Evolutionary conservation across 1,140 invertebrate species (phyloP).

Genomic region (Galleria mellonella): DNA sequence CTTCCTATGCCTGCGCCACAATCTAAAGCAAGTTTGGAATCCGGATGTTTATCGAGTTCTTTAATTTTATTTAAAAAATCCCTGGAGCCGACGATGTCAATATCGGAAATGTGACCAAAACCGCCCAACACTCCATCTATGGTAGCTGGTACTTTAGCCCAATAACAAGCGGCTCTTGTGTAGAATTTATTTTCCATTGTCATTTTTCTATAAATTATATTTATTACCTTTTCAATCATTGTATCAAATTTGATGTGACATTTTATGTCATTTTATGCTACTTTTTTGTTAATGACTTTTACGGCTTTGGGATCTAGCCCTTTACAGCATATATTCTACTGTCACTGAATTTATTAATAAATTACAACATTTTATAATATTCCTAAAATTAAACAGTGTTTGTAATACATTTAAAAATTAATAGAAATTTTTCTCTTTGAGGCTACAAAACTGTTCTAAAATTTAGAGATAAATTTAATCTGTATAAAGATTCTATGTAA

Average conservation of each 20-base stretch:
- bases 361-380: too few relatives aligned
- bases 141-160: conserved; percentile 89
- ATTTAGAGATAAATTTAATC: too few relatives aligned
- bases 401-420: too few relatives aligned
- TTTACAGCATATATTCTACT: too few relatives aligned
- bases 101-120: conserved; percentile 87
- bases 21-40: conserved; percentile 85
- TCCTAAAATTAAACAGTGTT: too few relatives aligned
- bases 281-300: too few relatives aligned
- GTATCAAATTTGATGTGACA: conserved; percentile 1
- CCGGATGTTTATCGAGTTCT: conserved; percentile 75
- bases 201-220: neutral
- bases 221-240: neutral
- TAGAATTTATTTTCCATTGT: conserved; percentile 76
- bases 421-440: too few relatives aligned
- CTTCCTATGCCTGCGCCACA: conserved; percentile 98
- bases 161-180: conserved; percentile 85
- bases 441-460: too few relatives aligned
- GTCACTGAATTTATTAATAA: too few relatives aligned
- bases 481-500: too few relatives aligned
- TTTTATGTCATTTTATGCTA: conserved; percentile 3
- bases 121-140: conserved; percentile 98
- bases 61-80: conserved; percentile 84
- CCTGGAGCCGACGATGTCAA: conserved; percentile 91
- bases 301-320: too few relatives aligned